Evolutionary conservation across 2,888 invertebrate genomes (phyloP), one percentile per base, ranked within the genome.

Genomic region (Eulithis testata): DNA sequence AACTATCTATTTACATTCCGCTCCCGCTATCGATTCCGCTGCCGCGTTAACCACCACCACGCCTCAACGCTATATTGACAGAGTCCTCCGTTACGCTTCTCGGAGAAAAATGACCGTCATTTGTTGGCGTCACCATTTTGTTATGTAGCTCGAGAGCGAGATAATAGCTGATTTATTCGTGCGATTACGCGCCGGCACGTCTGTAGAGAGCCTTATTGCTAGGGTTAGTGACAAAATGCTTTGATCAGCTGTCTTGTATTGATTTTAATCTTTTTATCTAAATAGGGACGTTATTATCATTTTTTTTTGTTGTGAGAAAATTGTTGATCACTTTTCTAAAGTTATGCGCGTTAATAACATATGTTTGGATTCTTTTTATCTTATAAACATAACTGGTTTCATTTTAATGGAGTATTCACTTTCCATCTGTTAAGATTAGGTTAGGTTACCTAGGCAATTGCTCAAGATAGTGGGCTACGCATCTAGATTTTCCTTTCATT

Each of bases 111-210:
- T 92, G 86, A 86, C 86, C 83, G 87, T 89, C 90, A 93, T 93
- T 93, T 92, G 92, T 93, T 87, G 88, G 79, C 84, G 91, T 91
- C 91, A 84, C 87, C 84, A 87, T 89, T 90, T 89, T 89, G 91
- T 91, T 89, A 90, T 89, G 90, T 87, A 89, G 89, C 89, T 87
- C 87, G 89, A 90, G 89, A 88, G 84, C 88, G 87, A 91, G 91
- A 92, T 92, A 92, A 92, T 91, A 84, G 87, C 80, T 91, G 92
- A 92, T 91, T 90, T 91, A 92, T 92, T 81, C 79, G 78, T 74
- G 76, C 87, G 90, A 90, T 90, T 89, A 89, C 84, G 81, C 77
- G 84, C 55, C 62, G 68, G 65, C 68, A 65, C 68, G 68, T 59
- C 63, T 70, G 69, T 63, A 54, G 45, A 54, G 53, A 56, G 66